Evolutionary conservation across 1,140 invertebrate species (phyloP), one percentile per base, ranked within the genome.

Genomic region (Tetragonula clypearis): DNA sequence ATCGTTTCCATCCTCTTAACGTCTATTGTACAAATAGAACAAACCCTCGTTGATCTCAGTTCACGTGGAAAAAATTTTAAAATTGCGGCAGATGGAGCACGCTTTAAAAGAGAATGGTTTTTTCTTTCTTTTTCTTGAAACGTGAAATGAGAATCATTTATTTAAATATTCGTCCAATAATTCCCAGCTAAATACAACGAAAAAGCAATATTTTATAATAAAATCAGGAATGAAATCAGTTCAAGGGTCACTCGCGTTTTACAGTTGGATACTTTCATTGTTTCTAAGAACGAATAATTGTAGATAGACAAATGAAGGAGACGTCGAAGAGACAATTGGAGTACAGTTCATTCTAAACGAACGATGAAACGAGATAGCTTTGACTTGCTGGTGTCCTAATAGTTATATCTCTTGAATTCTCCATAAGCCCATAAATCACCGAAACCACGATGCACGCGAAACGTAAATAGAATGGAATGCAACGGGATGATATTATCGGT

Each of bases 381-480:
- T 26, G 65, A 78, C 30, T 69, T 35, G 35, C 23, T 60, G 19
- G 62, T 15, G n/a, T 26, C 19, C 19, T 60, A 71, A 77, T 83
- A 74, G 74, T 17, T 35, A 19, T 23, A 49, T 77, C 60, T 65
- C 65, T 58, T 14, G 21, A 21, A 78, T 56, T 26, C 53, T 35
- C 35, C 35, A 35, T 35, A 35, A 8, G 15, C 35, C 82, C 74
- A 35, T 71, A 77, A 83, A 78, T 83, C 74, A 49, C n/a, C 74
- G 30, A 78, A 83, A 83, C 74, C 60, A 5, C 82, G 75, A 41
- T 78, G 55, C 82, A 26, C 73, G 62, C 81, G 41, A 41, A 66
- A 68, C 62, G 68, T 66, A 83, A 78, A 78, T 77, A 83, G 82
- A 78, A 60, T 23, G 62, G 73, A 77, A 77, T 83, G 81, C 81